These are phyloP conservation scores for Theocolax elegans DNA, from an alignment of 1,140 invertebrate species.

Conservation along the genomic window DNA sequence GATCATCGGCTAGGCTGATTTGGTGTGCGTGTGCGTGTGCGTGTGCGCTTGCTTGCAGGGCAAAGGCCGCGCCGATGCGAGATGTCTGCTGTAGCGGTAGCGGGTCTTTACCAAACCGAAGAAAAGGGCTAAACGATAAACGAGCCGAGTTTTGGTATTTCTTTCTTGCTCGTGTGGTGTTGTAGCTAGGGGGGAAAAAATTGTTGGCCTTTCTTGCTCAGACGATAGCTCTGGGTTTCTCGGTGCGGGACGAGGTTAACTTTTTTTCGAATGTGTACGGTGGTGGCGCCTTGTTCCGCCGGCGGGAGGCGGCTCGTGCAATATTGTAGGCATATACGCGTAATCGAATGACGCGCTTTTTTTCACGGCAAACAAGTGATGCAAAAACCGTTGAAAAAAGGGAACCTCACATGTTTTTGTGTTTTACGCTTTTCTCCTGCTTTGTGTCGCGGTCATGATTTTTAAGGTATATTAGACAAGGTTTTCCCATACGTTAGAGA, in stretches of 20 bases:
- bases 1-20: conserved; percentile 1
- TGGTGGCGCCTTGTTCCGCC: too few relatives aligned
- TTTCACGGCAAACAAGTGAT: not conserved
- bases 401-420: not conserved
- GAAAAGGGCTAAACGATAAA: too few relatives aligned
- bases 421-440: too few relatives aligned
- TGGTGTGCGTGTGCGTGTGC: not conserved
- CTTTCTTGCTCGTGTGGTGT: too few relatives aligned
- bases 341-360: conserved; percentile 17
- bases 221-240: too few relatives aligned
- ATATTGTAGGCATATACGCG: not conserved
- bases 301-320: not conserved
- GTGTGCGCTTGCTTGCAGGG: not conserved
- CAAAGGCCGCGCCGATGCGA: not conserved
- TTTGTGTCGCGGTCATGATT: too few relatives aligned
- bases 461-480: too few relatives aligned
- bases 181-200: too few relatives aligned
- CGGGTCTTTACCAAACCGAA: too few relatives aligned
- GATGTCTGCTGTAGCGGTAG: not conserved
- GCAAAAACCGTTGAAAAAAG: not conserved
- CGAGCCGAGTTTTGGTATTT: too few relatives aligned
- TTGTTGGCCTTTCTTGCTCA: not conserved
- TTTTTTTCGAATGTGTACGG: not conserved
- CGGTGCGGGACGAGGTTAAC: too few relatives aligned
- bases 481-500: too few relatives aligned